Evolutionary conservation across 2,797 vertebrate species (phyloP), one percentile per base, ranked within the genome.

Genomic region (Phoxinus dragarum): DNA sequence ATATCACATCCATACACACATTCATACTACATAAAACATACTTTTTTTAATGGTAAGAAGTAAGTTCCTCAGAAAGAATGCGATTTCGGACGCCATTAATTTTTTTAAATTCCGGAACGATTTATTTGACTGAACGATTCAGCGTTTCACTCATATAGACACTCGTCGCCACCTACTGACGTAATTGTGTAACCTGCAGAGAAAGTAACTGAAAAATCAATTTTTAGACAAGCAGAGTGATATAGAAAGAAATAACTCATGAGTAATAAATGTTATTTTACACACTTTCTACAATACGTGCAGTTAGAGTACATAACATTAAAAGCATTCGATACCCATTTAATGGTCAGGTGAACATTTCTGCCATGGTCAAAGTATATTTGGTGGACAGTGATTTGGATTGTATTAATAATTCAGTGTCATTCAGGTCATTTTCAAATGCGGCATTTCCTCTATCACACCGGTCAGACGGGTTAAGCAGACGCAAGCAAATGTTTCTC

Each of bases 391-490:
- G 27, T 61, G 40, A 44, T 47, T 67, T 0, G 3, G 47, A 52
- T 42, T 81, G 59, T 42, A 67, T 17, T 14, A 52, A 61, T 64
- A 67, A 52, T 66, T 36, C 10, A 56, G 14, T 7, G 11, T 44
- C 61, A 52, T 67, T 80, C 9, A 19, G 27, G 36, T 87, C 16
- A 8, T 84, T 84, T 78, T 75, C 36, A 87, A 19, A 47, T 40
- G 23, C 10, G 12, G 0, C 5, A 34, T 56, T 61, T 82, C 47
- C 14, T 67, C 59, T 19, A 59, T 31, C 40, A 34, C 47, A 21
- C 2, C 31, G 19, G 49, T 44, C 47, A 68, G 64, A 84, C 0
- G 5, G 59, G 44, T 77, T 77, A 76, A 78, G 74, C 36, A 68
- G 74, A 68, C 9, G 7, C 40, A 9, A 36, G 68, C 21, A 49